phyloP scores from a whole-genome alignment of 2,797 vertebrate genomes.

The Amniataba percoides region DNA sequence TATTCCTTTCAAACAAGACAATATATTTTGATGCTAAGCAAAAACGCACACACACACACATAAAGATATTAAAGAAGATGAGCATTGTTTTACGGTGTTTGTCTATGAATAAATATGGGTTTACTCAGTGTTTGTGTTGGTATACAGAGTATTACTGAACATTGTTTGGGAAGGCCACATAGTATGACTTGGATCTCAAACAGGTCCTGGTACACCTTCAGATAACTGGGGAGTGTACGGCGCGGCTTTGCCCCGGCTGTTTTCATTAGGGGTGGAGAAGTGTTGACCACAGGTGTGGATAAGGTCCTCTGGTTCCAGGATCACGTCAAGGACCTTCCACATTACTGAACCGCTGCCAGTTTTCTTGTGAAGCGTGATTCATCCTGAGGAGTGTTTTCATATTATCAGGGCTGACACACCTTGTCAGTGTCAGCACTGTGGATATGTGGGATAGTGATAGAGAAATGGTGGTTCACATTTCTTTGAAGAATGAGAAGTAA shows the following conservation, averaged over 20 bases:
- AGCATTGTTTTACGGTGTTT: background rate
- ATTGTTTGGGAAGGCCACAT: background rate
- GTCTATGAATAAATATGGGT: conserved; percentile 1
- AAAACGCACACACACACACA: background rate
- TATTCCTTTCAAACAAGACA: background rate
- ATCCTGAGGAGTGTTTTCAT: background rate
- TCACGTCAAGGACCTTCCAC: background rate
- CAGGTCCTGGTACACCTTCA: background rate
- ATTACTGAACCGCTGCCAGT: background rate
- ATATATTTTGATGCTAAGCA: background rate
- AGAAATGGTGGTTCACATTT: background rate
- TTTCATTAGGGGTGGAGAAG: conserved; percentile 33
- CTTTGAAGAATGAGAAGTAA: background rate
- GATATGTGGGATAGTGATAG: background rate
- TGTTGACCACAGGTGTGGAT: conserved; percentile 26
- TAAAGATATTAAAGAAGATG: background rate
- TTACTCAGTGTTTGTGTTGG: background rate
- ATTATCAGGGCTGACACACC: background rate
- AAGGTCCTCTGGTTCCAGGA: background rate
- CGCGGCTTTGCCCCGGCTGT: background rate
- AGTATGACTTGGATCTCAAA: conserved; percentile 1
- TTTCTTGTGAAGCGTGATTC: background rate
- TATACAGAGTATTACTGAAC: background rate
- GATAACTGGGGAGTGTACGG: background rate
- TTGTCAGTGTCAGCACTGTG: background rate